phyloP scores from a whole-genome alignment of 1,140 invertebrate species.

The Spodoptera frugiperda region DNA sequence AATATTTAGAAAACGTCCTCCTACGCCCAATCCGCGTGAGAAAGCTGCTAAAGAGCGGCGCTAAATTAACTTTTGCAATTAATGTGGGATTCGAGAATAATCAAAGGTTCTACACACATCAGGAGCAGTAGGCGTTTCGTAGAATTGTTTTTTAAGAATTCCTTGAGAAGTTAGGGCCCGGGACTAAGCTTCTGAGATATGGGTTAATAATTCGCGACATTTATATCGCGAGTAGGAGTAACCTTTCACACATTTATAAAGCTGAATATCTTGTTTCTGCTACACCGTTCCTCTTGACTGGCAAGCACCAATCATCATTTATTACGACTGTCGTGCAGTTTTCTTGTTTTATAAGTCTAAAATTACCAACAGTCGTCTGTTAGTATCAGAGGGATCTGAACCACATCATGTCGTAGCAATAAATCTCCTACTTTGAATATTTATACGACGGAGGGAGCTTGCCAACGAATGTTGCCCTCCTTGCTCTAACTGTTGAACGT shows the following conservation, averaged over 20 bases:
- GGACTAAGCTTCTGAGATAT: neutral
- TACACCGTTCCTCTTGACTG: conserved; percentile 25
- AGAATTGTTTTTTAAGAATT: conserved; percentile 17
- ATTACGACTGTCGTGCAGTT: conserved; percentile 30
- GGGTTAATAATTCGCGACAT: neutral
- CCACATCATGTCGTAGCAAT: conserved; percentile 50
- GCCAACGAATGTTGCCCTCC: conserved; percentile 46
- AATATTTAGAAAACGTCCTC: conserved; percentile 65
- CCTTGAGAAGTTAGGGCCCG: conserved; percentile 1
- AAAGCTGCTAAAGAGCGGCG: conserved; percentile 53
- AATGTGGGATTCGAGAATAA: conserved; percentile 40
- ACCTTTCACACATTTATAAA: conserved; percentile 39
- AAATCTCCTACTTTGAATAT: conserved; percentile 51
- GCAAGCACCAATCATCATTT: conserved; percentile 41
- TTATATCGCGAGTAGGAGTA: conserved; percentile 8
- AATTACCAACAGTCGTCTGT: conserved; percentile 35
- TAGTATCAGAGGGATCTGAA: conserved; percentile 44
- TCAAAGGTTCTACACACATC: neutral
- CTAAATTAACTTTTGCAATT: conserved; percentile 53
- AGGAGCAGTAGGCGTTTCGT: conserved; percentile 7
- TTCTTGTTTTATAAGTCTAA: conserved; percentile 38
- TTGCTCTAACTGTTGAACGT: conserved; percentile 43
- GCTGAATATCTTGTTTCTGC: conserved; percentile 37
- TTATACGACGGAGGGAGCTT: conserved; percentile 40
- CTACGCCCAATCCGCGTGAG: conserved; percentile 61